phyloP scores from a whole-genome alignment of 1,140 invertebrate species.

The Trachelipus rathkii region DNA sequence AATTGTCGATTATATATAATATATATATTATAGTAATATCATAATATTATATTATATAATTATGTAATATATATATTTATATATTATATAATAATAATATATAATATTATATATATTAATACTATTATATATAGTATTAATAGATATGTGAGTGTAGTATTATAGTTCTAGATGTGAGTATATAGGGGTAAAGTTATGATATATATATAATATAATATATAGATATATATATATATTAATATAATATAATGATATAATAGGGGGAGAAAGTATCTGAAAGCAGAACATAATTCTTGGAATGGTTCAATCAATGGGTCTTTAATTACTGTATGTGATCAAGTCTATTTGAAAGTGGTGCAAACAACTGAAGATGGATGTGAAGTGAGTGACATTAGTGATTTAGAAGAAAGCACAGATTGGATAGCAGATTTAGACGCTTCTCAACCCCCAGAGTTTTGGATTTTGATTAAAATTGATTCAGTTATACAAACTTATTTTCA shows the following conservation, averaged over 20 bases:
- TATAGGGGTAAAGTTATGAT: too few relatives aligned
- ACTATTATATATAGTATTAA: too few relatives aligned
- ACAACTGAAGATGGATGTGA: constrained; percentile 58
- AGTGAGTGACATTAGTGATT: constrained; percentile 60
- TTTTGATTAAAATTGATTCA: constrained; percentile 62
- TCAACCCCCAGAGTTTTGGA: constrained; percentile 62
- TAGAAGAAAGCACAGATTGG: constrained; percentile 60
- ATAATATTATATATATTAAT: too few relatives aligned
- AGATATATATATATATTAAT: too few relatives aligned
- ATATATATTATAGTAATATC: too few relatives aligned
- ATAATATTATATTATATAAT: too few relatives aligned
- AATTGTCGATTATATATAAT: too few relatives aligned
- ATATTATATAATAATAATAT: too few relatives aligned
- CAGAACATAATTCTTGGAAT: constrained; percentile 34
- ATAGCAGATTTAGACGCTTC: constrained; percentile 52
- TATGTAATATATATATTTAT: too few relatives aligned
- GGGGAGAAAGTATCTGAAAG: constrained; percentile 35
- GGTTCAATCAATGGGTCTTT: constrained; percentile 50
- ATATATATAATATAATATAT: too few relatives aligned
- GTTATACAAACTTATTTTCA: constrained; percentile 68
- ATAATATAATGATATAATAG: constrained; percentile 8
- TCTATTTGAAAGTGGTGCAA: constrained; percentile 52
- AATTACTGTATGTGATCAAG: constrained; percentile 55
- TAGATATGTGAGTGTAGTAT: too few relatives aligned
- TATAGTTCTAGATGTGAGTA: too few relatives aligned